Evolutionary conservation across 2,888 invertebrate species (phyloP), one percentile per base, ranked within the genome.

Genomic region (Microdon myrmicae): DNA sequence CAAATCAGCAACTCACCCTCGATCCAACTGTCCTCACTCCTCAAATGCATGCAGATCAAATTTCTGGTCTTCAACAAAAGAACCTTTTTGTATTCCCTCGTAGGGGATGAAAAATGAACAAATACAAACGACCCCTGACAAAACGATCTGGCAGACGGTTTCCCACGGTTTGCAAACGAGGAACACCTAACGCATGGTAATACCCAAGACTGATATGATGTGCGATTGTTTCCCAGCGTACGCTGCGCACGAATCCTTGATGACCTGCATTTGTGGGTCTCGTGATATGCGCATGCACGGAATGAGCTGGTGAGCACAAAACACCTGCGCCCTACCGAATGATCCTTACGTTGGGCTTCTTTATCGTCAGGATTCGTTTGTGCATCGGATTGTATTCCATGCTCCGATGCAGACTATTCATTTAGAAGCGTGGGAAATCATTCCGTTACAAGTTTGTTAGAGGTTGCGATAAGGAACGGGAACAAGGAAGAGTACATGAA

Each of bases 251-350:
- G 53, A 45, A 51, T 44, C 44, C 44, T 38, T 44, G 48, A 47
- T 41, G 31, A n/a, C 37, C 29, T 28, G 25, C 35, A 13, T 45
- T 3, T 23, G 48, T 19, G 56, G 48, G 49, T 51, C 58, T 64
- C 64, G 64, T 64, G 64, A 47, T 64, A 53, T 64, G 64, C 64
- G 64, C 64, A 64, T 64, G 64, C 64, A 64, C 64, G 64, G 48
- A 53, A 51, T 43, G 38, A 64, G 64, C 56, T 47, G 26, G 9
- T 26, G n/a, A 32, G 44, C 37, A 45, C 41, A 13, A 32, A 47
- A 35, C 51, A 64, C 58, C 64, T 64, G 64, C 64, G 47, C 58
- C 43, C 45, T n/a, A 47, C 43, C 47, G 56, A 47, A 9, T 45
- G 45, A 56, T 55, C 48, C 32, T 41, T 37, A 10, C 9, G 25